Evolutionary conservation across 2,113 vertebrate genomes (phyloP).

Genomic region (Sebastes fasciatus): DNA sequence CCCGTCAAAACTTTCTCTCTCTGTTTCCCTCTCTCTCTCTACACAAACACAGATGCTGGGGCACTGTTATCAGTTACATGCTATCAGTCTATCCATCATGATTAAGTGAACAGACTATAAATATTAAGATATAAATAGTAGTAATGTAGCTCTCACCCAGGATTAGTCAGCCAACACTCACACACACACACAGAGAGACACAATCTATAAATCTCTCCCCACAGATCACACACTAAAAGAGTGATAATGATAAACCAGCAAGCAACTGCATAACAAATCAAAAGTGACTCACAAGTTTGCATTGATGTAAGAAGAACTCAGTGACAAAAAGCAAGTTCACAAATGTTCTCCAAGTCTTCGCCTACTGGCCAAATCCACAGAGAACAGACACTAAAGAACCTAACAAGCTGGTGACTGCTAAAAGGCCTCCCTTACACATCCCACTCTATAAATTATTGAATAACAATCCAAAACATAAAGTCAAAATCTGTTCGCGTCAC

Average conservation of each 20-base stretch:
- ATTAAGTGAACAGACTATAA: neutral
- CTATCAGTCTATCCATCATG: neutral
- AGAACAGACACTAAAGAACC: neutral
- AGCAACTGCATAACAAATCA: neutral
- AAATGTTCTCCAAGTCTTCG: neutral
- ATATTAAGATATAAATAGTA: constrained; percentile 11
- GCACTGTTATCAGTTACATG: neutral
- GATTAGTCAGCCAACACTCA: neutral
- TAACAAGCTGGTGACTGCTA: neutral
- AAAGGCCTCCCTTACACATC: neutral
- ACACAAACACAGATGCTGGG: neutral
- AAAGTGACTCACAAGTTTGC: constrained; percentile 1
- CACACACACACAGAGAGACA: constrained; percentile 1
- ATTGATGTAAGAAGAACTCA: neutral
- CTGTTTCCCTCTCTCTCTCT: neutral
- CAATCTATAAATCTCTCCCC: neutral
- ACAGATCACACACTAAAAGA: neutral
- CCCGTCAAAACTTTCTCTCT: neutral
- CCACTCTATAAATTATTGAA: neutral
- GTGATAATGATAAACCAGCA: neutral
- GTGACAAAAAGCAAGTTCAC: neutral
- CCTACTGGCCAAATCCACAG: neutral
- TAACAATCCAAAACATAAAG: neutral
- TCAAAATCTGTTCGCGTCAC: neutral
- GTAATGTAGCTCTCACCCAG: neutral